Evolutionary conservation across 2,797 vertebrate genomes (phyloP), one percentile per base, ranked within the genome.

Genomic region (Peromyscus aztecus): DNA sequence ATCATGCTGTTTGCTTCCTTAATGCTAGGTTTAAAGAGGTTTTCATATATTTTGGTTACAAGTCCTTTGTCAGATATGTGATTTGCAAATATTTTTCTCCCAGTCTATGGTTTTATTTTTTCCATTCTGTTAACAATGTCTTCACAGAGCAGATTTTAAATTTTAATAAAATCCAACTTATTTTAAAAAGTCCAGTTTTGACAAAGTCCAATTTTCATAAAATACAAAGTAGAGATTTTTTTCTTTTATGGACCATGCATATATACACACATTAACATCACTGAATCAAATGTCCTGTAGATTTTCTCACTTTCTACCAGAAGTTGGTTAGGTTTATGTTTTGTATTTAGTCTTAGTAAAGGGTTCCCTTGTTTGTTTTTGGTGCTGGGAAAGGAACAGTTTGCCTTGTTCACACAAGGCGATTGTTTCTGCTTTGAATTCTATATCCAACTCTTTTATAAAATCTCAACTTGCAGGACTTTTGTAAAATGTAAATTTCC

Each of bases 61-160:
- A 85, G 27, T 34, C 19, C n/a, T 96, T 91, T 94, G 91, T 91
- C 75, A 95, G n/a, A 77, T 14, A 63, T 57, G 6, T 96, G 77
- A 84, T 88, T 95, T 95, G 40, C 78, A 95, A 91, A 78, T 89
- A 78, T 67, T 92, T 88, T 94, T 86, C 46, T 97, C 55, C 23
- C 40, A 90, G 14, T 52, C 59, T 63, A n/a, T 83, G 52, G 23
- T 61, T 63, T 52, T 96, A 67, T 71, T 57, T 52, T 0, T 0
- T 3, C 21, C 9, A 43, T 90, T 76, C 65, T 52, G 19, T 73
- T 90, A 92, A 67, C 23, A 93, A 3, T 49, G 7, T 14, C 14
- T 94, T 94, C 46, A 86, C 40, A 95, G 63, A 75, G 37, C 6
- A 93, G 21, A 76, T 80, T 97, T 34, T 21, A 69, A 92, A 86